Percentiles rank a stretch among this genome's conserved stretches.
Evolutionary conservation across 2,797 vertebrate genomes (phyloP).

Genomic region (Eulemur albifrons): DNA sequence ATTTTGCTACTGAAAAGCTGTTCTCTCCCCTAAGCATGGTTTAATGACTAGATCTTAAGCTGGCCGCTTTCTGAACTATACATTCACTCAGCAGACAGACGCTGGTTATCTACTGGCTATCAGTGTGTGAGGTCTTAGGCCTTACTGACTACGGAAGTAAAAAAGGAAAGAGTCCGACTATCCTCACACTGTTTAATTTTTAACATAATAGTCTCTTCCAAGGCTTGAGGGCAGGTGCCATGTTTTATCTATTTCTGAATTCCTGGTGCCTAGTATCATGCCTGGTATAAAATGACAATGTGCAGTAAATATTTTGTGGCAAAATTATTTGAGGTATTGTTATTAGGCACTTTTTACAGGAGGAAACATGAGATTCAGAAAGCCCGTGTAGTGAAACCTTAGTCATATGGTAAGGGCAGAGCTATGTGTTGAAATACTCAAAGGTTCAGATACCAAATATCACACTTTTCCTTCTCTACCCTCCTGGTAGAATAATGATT

Average conservation of each 20-base stretch:
- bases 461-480: background rate
- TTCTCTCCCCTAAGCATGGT: background rate
- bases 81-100: background rate
- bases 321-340: background rate
- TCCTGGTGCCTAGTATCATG: background rate
- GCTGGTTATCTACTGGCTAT: background rate
- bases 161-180: background rate
- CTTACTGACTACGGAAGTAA: background rate
- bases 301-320: background rate
- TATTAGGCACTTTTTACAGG: background rate
- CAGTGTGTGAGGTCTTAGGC: too few relatives aligned
- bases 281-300: background rate
- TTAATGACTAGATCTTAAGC: background rate
- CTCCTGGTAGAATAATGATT: background rate
- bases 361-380: background rate
- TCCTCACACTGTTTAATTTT: background rate
- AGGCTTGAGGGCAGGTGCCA: background rate
- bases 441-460: background rate
- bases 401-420: background rate
- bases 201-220: background rate
- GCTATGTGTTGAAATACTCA: background rate
- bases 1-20: background rate
- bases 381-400: background rate
- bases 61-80: background rate
- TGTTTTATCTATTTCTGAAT: background rate